Base-by-base conservation (phyloP, 2,113 vertebrate genomes). In the Elgaria multicarinata region DNA sequence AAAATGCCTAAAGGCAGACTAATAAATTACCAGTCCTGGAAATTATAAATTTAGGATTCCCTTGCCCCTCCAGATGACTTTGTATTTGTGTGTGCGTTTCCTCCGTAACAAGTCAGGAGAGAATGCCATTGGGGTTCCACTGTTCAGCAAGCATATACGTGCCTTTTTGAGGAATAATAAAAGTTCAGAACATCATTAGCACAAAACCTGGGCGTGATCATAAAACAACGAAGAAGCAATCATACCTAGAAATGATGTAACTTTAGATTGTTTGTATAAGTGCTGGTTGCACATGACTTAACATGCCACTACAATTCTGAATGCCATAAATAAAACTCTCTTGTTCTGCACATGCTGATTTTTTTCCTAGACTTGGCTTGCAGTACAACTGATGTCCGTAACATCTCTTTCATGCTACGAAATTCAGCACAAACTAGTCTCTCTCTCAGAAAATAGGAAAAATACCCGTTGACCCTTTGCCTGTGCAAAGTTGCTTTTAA, bases 91-190 rank as follows among this genome's bases (percentile, higher is more conserved):
- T 0, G 77, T 88, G 74, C 42, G 53, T 13, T 50, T 10, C 83
- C 2, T 9, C 20, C 39, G 5, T 1, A 28, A 28, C 1, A 0
- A 24, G 1, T 74, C 44, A 2, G 12, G 83, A 79, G n/a, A 33
- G 67, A 53, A 55, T 6, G 24, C 50, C 26, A 24, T 39, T 2
- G 14, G 13, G 22, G 78, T 28, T 50, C 84, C 55, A 36, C 24
- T 42, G 36, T 42, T n/a, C n/a, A 55, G n/a, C 92, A 93, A 86
- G 92, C 50, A 2, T 0, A 36, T 87, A 46, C 94, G 64, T 86
- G 92, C 87, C 89, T 91, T 50, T 22, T 76, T 93, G 92, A 55
- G 72, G 83, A 91, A 92, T 36, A 84, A 46, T 24, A 1, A n/a
- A 89, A n/a, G 53, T 76, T 88, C 62, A 89, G 88, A 91, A 90